Base-by-base conservation (phyloP, 2,797 vertebrate genomes). In the Melopsittacus undulatus region DNA sequence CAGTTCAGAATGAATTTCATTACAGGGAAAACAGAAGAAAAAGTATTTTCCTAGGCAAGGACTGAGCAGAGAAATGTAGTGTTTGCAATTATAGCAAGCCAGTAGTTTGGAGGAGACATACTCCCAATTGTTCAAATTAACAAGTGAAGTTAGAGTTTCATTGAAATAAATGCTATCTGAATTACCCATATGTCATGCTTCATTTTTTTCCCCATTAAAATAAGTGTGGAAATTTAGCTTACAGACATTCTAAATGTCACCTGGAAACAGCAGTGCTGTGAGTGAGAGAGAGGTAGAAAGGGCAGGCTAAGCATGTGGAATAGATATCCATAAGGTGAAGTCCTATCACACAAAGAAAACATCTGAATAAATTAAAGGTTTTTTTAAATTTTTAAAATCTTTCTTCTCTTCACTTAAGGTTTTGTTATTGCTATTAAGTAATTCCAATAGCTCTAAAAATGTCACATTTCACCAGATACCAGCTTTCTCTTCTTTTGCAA, bases 191-290 rank as follows among this genome's bases (percentile, higher is more conserved):
- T 72, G 80, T 70, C 77, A 91, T 77, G 72, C 78, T 88, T 8
- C 10, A 84, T 76, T 87, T 92, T 95, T 89, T 90, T 54, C 24
- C 10, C 49, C 45, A 72, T 89, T 96, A 91, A 94, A 95, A 80
- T 75, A 81, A 84, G 36, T 30, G 56, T 87, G 49, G 80, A 92
- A 90, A 79, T 92, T 70, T 90, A 0, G 8, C 80, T 88, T 77
- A 84, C 56, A 87, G 88, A 45, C 70, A 19, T 90, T 94, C 30
- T 87, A 92, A 96, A 94, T 96, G 83, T 95, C 91, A 94, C 72
- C 51, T 74, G 56, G 83, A 90, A 91, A 85, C 61, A 92, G 43
- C 52, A 92, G 48, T 49, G 34, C n/a, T 82, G 22, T 84, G 83
- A 94, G 19, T 57, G 59, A 88, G 57, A 87, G 10, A 86, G 56